These are phyloP conservation scores for Dendrolimus kikuchii DNA, from an alignment of 1,140 invertebrate species.

Conservation along the genomic window DNA sequence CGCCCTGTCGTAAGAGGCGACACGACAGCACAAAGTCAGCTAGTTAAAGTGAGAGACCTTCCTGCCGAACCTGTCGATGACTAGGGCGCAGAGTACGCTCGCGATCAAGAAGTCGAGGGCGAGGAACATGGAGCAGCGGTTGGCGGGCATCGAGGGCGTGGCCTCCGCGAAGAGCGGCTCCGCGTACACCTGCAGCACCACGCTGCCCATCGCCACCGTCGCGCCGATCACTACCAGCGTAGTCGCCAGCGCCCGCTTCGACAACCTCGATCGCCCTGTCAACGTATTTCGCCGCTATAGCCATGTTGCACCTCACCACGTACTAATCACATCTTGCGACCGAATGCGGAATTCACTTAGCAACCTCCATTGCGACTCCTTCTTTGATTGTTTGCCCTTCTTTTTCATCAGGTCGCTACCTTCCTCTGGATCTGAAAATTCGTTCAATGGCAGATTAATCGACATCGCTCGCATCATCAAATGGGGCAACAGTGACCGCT, in stretches of 20 bases:
- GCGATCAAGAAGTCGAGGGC: slow-evolving; percentile 41
- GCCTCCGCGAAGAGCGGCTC: slow-evolving; percentile 52
- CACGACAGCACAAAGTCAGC: too few relatives aligned
- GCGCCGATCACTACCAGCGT: slow-evolving; percentile 35
- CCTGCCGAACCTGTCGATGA: slow-evolving; percentile 48
- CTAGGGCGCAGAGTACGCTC: slow-evolving; percentile 26
- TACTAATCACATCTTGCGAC: not conserved
- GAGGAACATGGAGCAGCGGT: slow-evolving; percentile 42
- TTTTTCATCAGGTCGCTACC: slow-evolving; percentile 27
- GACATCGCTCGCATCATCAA: too few relatives aligned
- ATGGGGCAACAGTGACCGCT: too few relatives aligned
- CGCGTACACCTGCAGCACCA: slow-evolving; percentile 55
- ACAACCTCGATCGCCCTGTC: slow-evolving; percentile 49
- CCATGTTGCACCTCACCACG: too few relatives aligned
- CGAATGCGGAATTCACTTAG: slow-evolving; percentile 26
- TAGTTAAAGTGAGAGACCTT: slow-evolving; percentile 32
- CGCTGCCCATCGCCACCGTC: slow-evolving; percentile 46
- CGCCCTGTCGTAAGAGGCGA: too few relatives aligned
- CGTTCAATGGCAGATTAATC: too few relatives aligned
- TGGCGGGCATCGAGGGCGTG: slow-evolving; percentile 44
- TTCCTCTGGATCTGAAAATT: slow-evolving; percentile 33
- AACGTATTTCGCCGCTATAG: slow-evolving; percentile 1
- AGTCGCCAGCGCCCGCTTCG: slow-evolving; percentile 32
- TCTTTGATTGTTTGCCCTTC: slow-evolving; percentile 8
- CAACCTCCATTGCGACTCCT: slow-evolving; percentile 36